Evolutionary conservation across 2,113 vertebrate species (phyloP), one percentile per base, ranked within the genome.

Genomic region (mouse (Mus musculus)): DNA sequence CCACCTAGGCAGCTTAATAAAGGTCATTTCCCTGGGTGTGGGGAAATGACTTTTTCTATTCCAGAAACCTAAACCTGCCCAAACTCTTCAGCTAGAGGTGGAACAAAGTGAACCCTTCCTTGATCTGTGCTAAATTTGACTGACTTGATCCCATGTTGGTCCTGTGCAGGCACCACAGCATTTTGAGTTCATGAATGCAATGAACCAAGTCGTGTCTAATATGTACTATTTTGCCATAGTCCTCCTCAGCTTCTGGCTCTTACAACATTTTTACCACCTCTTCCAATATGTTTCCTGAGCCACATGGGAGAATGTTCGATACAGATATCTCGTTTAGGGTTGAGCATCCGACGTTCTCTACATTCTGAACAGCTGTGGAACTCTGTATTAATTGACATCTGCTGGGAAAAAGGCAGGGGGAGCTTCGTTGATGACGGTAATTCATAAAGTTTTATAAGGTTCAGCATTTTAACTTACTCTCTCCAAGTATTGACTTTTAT

Each of bases 381-480:
- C 46, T 67, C 61, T 86, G 16, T 33, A 11, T 26, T 63, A 42
- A 63, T 17, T 65, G 14, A 28, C 26, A 65, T 42, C 82, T 84
- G 6, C 39, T 85, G 8, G 11, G 39, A n/a, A 82, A 7, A 17
- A 7, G 26, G 22, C 49, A 49, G 49, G 7, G 39, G 3, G 7
- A 5, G 59, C 39, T 46, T 67, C 17, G 26, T 49, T 49, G 33
- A 49, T 67, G 42, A 49, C 17, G 28, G 17, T 4, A 49, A 67
- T 30, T 9, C 28, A 49, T 19, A 89, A 7, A 56, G 61, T 69
- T 93, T 95, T 5, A 86, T 86, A 89, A 93, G 26, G 22, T 28
- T 88, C 90, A 88, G 11, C 36, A 92, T 84, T 46, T 95, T 92
- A 93, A 88, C 8, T 76, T n/a, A 81, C 28, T 54, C 11, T 81